Evolutionary conservation across 2,113 vertebrate genomes (phyloP), one percentile per base, ranked within the genome.

Genomic region (Stegostoma tigrinum): DNA sequence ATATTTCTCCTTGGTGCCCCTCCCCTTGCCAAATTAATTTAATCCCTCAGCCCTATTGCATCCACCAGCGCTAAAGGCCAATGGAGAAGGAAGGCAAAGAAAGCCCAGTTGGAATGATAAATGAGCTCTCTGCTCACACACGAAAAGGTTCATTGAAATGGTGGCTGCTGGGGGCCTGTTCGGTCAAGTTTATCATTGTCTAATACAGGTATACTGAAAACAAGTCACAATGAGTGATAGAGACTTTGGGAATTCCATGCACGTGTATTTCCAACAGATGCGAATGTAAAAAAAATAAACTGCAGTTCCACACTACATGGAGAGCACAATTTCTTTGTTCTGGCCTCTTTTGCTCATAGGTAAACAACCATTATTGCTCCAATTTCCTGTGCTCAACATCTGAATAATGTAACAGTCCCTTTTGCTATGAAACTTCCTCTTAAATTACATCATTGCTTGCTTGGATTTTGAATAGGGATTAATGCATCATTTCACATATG

Each of bases 341-440:
- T 91, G 55, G 30, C 55, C 27, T 34, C 48, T 61, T 19, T 30
- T 91, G 87, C 15, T 64, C 87, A 64, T 55, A 64, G 52, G 34
- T 90, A 64, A 90, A 64, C 52, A 90, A 64, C 55, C n/a, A 64
- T 90, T 90, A 34, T 17, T 90, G 48, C 52, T 61, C 10, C 52
- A 34, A 64, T 91, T 91, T 89, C 42, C 27, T n/a, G 55, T 30
- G n/a, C 30, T 55, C 87, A 64, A 64, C 87, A 91, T 61, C 52
- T 91, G 87, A 91, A 61, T 91, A 91, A 91, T 64, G 55, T 61
- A 90, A n/a, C 87, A 91, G 15, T 91, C 30, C 15, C 55, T 21
- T 64, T 64, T 64, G 34, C 14, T 1, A 91, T 15, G 61, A 67
- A 93, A 66, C 15, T 93, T 93, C 7, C 61, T 67, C 61, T 66